Percentiles rank a stretch among this genome's conserved stretches.
phyloP scores from a whole-genome alignment of 2,797 vertebrate species.

The Tamandua tetradactyla region DNA sequence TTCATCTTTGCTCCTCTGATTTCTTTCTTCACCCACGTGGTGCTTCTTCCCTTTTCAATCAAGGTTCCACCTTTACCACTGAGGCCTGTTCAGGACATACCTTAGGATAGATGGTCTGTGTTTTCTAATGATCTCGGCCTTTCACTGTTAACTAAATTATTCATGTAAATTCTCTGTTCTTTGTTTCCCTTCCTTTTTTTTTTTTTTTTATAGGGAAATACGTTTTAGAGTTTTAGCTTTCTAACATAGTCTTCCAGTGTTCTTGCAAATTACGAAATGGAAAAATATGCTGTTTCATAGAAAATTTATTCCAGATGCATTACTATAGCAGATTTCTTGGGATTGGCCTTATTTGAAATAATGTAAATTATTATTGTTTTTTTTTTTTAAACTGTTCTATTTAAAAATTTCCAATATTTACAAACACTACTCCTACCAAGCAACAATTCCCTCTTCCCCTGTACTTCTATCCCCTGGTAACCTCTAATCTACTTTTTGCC shows the following conservation, averaged over 20 bases:
- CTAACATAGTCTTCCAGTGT: not conserved
- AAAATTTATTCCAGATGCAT: not conserved
- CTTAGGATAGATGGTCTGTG: not conserved
- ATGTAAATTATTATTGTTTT: not conserved
- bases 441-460: too few relatives aligned
- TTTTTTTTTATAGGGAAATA: not conserved
- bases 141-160: not conserved
- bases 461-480: too few relatives aligned
- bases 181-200: not conserved
- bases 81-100: not conserved
- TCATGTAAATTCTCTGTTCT: not conserved
- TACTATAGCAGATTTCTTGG: not conserved
- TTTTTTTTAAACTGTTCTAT: too few relatives aligned
- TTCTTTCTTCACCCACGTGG: not conserved
- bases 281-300: not conserved
- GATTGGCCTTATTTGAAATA: not conserved
- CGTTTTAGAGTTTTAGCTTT: not conserved
- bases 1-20: not conserved
- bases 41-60: not conserved
- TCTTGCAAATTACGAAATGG: not conserved
- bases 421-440: too few relatives aligned
- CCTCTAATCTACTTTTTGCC: too few relatives aligned
- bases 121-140: not conserved
- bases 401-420: too few relatives aligned
- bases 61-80: not conserved